phyloP scores from a whole-genome alignment of 2,113 vertebrate species.

The Cygnus atratus region DNA sequence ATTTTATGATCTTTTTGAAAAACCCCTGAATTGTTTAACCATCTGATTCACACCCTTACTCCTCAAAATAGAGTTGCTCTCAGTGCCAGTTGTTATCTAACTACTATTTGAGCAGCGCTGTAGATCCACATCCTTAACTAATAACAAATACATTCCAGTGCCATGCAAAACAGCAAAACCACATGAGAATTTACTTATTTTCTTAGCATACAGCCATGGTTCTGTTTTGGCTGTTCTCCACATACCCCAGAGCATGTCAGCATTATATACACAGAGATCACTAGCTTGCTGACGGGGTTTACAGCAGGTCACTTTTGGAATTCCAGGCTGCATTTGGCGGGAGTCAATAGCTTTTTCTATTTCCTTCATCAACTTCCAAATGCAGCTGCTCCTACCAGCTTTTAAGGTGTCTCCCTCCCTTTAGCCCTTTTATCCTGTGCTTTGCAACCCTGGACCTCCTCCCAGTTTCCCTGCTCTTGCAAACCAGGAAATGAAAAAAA shows the following conservation, averaged over 20 bases:
- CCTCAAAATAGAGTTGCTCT: conserved; percentile 55
- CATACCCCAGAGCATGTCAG: background rate
- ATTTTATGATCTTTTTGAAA: conserved; percentile 33
- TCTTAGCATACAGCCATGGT: background rate
- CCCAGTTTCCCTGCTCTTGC: background rate
- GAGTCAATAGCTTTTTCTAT: conserved; percentile 30
- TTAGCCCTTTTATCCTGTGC: background rate
- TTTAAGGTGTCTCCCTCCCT: background rate
- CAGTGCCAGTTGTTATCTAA: conserved; percentile 44
- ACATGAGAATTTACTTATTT: conserved; percentile 35
- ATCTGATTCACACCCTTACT: conserved; percentile 52
- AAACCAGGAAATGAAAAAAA: background rate
- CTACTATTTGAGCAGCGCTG: background rate
- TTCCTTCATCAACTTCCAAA: conserved; percentile 44
- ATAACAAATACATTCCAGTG: conserved; percentile 27
- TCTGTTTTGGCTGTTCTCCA: conserved; percentile 24
- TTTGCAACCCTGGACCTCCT: background rate
- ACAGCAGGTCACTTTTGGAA: conserved; percentile 39
- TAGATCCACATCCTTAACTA: conserved; percentile 13
- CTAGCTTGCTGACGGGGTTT: background rate
- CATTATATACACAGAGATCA: background rate
- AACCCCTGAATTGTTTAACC: conserved; percentile 15
- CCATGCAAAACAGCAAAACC: conserved; percentile 27
- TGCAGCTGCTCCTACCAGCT: conserved; percentile 20
- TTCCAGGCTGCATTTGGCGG: conserved; percentile 31